A percentile compares a stretch with the other conserved stretches of the same genome.
Evolutionary conservation across 2,888 invertebrate genomes (phyloP).

Genomic region (Drosophila lacicola): DNA sequence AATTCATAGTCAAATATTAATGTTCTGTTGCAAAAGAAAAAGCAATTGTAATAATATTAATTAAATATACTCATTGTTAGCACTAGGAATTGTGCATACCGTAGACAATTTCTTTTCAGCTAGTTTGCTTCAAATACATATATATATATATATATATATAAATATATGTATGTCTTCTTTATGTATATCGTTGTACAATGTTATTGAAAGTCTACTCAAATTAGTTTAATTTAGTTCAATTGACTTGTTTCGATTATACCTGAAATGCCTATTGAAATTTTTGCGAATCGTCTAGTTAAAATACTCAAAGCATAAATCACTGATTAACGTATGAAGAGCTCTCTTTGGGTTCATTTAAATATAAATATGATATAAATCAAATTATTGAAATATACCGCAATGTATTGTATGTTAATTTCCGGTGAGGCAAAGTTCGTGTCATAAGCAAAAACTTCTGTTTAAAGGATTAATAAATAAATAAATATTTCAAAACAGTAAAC

Average conservation of each 20-base stretch:
- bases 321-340: constrained; percentile 29
- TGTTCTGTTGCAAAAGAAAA: constrained; percentile 30
- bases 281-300: constrained; percentile 56
- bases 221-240: constrained; percentile 47
- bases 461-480: constrained; percentile 66
- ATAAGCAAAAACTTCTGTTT: constrained; percentile 57
- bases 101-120: constrained; percentile 24
- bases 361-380: constrained; percentile 38
- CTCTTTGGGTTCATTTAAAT: constrained; percentile 42
- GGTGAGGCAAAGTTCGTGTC: constrained; percentile 50
- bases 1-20: constrained; percentile 38
- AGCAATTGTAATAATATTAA: not conserved
- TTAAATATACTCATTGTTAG: constrained; percentile 26
- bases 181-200: constrained; percentile 35
- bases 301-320: constrained; percentile 52
- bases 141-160: not conserved
- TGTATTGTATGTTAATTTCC: constrained; percentile 66
- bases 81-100: constrained; percentile 40
- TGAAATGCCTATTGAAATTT: constrained; percentile 64
- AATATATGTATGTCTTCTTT: not conserved
- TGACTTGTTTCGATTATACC: constrained; percentile 47
- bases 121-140: constrained; percentile 16
- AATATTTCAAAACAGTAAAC: constrained; percentile 44
- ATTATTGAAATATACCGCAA: constrained; percentile 60
- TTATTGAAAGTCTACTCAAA: constrained; percentile 23